Percentiles rank a stretch among this genome's conserved stretches.
phyloP scores from a whole-genome alignment of 2,113 vertebrate species.

The Oreochromis tanganicae region DNA sequence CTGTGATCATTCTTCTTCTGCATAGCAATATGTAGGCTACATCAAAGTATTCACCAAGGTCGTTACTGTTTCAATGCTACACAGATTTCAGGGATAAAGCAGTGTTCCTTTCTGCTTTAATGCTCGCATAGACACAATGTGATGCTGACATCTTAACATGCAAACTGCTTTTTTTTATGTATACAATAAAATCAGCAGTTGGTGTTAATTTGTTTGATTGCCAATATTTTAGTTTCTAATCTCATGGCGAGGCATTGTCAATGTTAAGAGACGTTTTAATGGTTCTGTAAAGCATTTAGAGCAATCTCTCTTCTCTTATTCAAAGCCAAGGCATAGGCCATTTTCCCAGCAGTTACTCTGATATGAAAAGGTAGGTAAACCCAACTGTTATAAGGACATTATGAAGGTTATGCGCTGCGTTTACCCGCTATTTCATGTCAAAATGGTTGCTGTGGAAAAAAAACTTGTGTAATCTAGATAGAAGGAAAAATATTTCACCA shows the following conservation, averaged over 20 bases:
- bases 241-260: background rate
- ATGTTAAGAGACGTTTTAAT: slow-evolving; percentile 4
- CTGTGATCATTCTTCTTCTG: background rate
- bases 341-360: background rate
- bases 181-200: background rate
- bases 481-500: background rate
- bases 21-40: background rate
- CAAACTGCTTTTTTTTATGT: background rate
- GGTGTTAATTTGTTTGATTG: background rate
- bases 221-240: background rate
- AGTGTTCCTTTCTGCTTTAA: background rate
- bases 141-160: background rate
- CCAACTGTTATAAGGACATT: background rate
- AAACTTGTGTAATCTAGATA: background rate
- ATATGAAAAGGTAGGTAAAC: background rate
- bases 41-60: slow-evolving; percentile 19
- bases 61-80: background rate
- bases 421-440: background rate
- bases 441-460: background rate
- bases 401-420: background rate
- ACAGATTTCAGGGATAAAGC: background rate
- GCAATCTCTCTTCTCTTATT: background rate
- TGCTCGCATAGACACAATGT: background rate
- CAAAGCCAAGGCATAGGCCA: background rate
- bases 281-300: background rate